Percentiles rank a stretch among this genome's conserved stretches.
Conservation (phyloP, 2,113 vertebrate species). For the Pao palembangensis region DNA sequence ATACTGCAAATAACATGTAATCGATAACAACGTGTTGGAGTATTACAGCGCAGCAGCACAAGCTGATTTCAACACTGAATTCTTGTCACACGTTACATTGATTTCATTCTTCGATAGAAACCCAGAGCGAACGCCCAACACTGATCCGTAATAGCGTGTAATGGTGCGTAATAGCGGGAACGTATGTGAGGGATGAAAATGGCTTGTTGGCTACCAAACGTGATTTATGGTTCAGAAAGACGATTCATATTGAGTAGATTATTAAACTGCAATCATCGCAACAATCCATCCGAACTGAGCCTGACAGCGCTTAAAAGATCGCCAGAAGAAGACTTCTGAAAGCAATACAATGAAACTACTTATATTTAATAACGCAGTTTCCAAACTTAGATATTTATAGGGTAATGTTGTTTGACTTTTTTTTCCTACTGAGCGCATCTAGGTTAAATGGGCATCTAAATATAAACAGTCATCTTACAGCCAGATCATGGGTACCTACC, state of each 20-base stretch:
- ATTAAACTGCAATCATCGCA: constrained; percentile 15
- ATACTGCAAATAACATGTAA: too few species aligned
- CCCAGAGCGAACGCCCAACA: constrained; percentile 5
- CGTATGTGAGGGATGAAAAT: neutral
- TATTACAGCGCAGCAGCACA: constrained; percentile 1
- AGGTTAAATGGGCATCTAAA: too few species aligned
- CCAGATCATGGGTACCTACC: constrained; percentile 63
- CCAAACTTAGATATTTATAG: too few species aligned
- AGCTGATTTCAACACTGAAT: too few species aligned
- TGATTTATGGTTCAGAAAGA: constrained; percentile 20
- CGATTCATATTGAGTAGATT: constrained; percentile 4
- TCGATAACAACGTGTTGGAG: neutral
- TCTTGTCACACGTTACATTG: neutral
- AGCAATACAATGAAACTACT: too few species aligned
- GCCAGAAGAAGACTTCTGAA: too few species aligned
- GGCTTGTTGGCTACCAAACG: neutral
- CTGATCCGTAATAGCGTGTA: constrained; percentile 28
- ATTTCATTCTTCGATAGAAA: constrained; percentile 8
- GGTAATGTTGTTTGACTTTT: too few species aligned
- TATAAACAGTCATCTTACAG: too few species aligned
- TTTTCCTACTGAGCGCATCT: too few species aligned
- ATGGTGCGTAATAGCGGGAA: constrained; percentile 21
- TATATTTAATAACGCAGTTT: too few species aligned
- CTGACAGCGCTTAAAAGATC: too few species aligned
- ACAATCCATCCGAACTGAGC: constrained; percentile 1